Conservation (phyloP, 2,888 invertebrate genomes). For the Leptopterna dolabrata region DNA sequence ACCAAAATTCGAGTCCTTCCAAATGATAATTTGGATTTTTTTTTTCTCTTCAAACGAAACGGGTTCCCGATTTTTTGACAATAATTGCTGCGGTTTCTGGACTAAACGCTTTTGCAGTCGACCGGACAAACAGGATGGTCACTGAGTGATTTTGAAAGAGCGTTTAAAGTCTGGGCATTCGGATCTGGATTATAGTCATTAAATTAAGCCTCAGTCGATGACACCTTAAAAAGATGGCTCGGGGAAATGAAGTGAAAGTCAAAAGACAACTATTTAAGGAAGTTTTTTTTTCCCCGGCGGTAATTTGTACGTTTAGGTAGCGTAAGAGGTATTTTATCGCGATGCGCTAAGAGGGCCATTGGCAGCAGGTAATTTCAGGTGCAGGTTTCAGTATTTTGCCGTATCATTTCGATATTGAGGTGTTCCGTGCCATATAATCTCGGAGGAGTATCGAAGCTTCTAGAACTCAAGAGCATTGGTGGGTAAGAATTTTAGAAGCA, state of each 20-base stretch:
- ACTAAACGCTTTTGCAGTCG: slow-evolving; percentile 3
- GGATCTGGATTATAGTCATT: background rate
- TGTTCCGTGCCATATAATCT: too few species aligned
- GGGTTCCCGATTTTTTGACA: background rate
- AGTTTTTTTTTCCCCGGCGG: background rate
- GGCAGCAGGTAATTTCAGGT: background rate
- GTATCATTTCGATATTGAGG: too few species aligned
- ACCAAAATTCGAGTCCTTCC: background rate
- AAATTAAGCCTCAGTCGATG: background rate
- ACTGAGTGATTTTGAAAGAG: background rate
- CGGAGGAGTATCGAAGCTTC: too few species aligned
- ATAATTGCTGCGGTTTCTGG: background rate
- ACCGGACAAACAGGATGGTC: background rate
- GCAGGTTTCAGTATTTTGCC: background rate
- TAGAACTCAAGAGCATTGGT: too few species aligned
- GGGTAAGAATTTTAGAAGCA: too few species aligned
- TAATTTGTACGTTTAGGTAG: background rate
- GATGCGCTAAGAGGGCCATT: background rate
- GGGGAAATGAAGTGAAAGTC: background rate
- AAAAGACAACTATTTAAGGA: background rate
- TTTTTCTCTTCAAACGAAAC: background rate
- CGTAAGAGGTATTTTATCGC: background rate
- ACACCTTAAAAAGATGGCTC: background rate
- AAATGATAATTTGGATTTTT: background rate
- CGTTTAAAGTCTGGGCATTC: background rate